Conservation (phyloP, 2,797 vertebrate genomes). For the Rhinophrynus dorsalis region DNA sequence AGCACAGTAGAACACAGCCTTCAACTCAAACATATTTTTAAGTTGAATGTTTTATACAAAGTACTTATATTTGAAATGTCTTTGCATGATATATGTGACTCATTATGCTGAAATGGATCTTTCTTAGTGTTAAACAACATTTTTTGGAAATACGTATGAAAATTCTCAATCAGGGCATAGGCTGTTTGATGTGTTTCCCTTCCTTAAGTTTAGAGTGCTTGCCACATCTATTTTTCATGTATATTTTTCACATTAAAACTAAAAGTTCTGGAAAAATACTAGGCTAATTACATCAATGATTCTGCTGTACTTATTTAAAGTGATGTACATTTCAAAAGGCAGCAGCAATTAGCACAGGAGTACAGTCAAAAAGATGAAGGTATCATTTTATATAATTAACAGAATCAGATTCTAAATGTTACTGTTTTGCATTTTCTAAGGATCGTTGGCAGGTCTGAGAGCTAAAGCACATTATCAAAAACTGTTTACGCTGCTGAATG, state of each 20-base stretch:
- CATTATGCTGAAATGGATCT: not conserved
- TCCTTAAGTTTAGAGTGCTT: not conserved
- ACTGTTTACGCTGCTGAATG: slow-evolving; percentile 33
- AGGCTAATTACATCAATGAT: slow-evolving; percentile 31
- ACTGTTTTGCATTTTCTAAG: too few species aligned
- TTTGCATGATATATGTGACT: not conserved
- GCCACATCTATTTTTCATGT: slow-evolving; percentile 1
- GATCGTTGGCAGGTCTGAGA: too few species aligned
- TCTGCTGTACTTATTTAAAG: slow-evolving; percentile 21
- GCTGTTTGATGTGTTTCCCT: not conserved
- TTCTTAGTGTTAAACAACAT: not conserved
- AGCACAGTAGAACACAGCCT: not conserved
- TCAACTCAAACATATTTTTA: not conserved
- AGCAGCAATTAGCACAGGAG: slow-evolving; percentile 27
- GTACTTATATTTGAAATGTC: slow-evolving; percentile 6
- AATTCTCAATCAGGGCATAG: not conserved
- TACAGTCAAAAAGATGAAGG: slow-evolving; percentile 16
- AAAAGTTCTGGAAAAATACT: slow-evolving; percentile 20
- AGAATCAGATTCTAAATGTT: too few species aligned
- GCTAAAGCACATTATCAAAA: slow-evolving; percentile 26
- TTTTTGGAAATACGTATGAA: not conserved
- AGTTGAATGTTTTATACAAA: slow-evolving; percentile 10
- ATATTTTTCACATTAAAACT: not conserved
- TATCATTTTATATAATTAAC: slow-evolving; percentile 35
- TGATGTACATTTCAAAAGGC: slow-evolving; percentile 14